These are phyloP conservation scores for Lypha dubia DNA, from an alignment of 2,888 invertebrate species.

Conservation along the genomic window DNA sequence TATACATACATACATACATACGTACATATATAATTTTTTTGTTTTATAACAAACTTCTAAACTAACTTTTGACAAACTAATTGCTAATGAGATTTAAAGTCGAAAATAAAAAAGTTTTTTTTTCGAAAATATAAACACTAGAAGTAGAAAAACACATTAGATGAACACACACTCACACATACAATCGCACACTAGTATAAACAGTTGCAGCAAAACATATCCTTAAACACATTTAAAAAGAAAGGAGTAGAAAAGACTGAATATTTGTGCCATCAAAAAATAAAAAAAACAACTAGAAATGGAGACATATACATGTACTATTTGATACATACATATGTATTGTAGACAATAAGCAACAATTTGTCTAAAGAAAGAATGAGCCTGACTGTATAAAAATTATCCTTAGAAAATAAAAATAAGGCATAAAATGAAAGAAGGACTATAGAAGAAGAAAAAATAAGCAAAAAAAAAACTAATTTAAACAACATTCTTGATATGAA, in stretches of 20 bases:
- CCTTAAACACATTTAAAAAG: not conserved
- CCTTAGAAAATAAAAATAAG: conserved; percentile 16
- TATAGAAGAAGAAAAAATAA: not conserved
- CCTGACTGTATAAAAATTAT: conserved; percentile 67
- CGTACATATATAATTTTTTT: too few relatives aligned
- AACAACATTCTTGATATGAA: conserved; percentile 47
- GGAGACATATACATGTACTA: not conserved
- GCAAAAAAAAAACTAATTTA: conserved; percentile 21
- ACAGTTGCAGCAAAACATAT: conserved; percentile 45
- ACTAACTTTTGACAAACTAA: conserved; percentile 68
- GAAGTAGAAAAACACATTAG: conserved; percentile 25
- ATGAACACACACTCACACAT: conserved; percentile 17
- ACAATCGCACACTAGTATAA: conserved; percentile 29
- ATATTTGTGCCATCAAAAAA: conserved; percentile 2
- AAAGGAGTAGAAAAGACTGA: too few relatives aligned
- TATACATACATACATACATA: too few relatives aligned
- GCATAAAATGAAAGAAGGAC: conserved; percentile 1
- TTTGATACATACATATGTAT: conserved; percentile 34
- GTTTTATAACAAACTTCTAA: conserved; percentile 39
- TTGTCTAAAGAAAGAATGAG: conserved; percentile 54
- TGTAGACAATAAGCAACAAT: conserved; percentile 66
- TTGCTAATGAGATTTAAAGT: conserved; percentile 68
- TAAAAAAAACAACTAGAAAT: too few relatives aligned
- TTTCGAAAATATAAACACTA: conserved; percentile 31
- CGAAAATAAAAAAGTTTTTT: conserved; percentile 42